These are phyloP conservation scores for Macroramphosus scolopax DNA, from an alignment of 2,797 vertebrate genomes.

Conservation along the genomic window DNA sequence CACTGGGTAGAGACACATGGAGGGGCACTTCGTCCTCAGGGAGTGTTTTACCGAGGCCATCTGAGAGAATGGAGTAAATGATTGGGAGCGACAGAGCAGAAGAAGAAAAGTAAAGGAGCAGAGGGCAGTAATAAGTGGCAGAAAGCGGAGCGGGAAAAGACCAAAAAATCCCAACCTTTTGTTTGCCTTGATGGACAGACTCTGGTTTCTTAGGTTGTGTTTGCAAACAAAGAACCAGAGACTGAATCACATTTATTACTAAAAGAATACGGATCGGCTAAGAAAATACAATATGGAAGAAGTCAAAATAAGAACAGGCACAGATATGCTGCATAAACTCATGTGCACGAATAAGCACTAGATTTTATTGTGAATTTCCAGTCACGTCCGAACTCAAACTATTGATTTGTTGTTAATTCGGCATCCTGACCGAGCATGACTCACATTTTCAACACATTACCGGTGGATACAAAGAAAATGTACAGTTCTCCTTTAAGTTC, in stretches of 20 bases:
- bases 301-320: no score
- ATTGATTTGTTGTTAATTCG: conserved; percentile 3
- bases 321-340: conserved; percentile 10
- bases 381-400: conserved; percentile 2
- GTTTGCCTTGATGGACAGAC: conserved; percentile 34
- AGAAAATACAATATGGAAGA: no score
- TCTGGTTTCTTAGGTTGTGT: conserved; percentile 11
- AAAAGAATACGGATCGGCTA: no score
- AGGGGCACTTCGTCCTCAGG: conserved; percentile 36
- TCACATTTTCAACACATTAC: conserved; percentile 9
- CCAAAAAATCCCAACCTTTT: conserved; percentile 47
- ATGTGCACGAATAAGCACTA: conserved; percentile 15
- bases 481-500: neutral
- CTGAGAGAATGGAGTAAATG: conserved; percentile 63
- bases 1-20: conserved; percentile 20
- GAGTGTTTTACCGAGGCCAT: conserved; percentile 54
- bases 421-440: conserved; percentile 15
- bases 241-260: no score
- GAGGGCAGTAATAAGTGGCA: conserved; percentile 55
- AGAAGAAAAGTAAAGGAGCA: conserved; percentile 57
- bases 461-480: conserved; percentile 1
- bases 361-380: conserved; percentile 2
- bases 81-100: conserved; percentile 68
- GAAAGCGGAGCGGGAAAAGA: conserved; percentile 34
- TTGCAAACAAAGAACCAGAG: no score